Base-by-base conservation (phyloP, 2,888 invertebrate species). In the Psylliodes chrysocephalus region DNA sequence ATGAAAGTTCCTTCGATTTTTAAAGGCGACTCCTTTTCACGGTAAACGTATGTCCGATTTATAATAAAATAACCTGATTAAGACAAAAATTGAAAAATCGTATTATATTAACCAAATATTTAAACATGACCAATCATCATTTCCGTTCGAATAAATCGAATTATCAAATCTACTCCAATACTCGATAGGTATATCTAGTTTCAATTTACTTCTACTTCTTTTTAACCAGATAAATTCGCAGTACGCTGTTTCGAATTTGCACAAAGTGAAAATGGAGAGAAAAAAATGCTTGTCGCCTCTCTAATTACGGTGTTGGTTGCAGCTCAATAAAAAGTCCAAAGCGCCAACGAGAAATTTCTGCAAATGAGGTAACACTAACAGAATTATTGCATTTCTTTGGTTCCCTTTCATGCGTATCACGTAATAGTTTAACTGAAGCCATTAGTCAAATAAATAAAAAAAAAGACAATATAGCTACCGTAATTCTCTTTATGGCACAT, bases 381-480 rank as follows among this genome's bases (percentile, higher is more conserved):
- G 44, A 17, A 17, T 44, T 44, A 44, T 44, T 19, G 44, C 44
- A 44, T 15, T 40, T 12, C 40, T 12, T 40, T 12, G 40, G 40
- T 12, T 1, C 40, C 8, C 40, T 40, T 44, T 44, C 1, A 19
- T 17, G n/a, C n/a, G n/a, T n/a, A 15, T 14, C 8, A 10, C 17
- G 17, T 44, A 44, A 44, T 44, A 44, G 44, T 44, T 44, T 44
- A 44, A 44, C 44, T 10, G 44, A 44, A 19, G 17, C 44, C 44
- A 44, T 44, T 44, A 44, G 15, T 44, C 44, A 44, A 44, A 44
- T 44, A 44, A 18, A 44, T 44, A 40, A 40, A 38, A 38, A 12
- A 30, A 6, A 10, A 30, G 22, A 25, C 33, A 25, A 42, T 10
- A 25, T 25, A 38, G 42, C 42, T 14, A n/a, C n/a, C 25, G 42